These are phyloP conservation scores for Anodontia alba DNA, from an alignment of 2,888 invertebrate species.

Conservation along the genomic window DNA sequence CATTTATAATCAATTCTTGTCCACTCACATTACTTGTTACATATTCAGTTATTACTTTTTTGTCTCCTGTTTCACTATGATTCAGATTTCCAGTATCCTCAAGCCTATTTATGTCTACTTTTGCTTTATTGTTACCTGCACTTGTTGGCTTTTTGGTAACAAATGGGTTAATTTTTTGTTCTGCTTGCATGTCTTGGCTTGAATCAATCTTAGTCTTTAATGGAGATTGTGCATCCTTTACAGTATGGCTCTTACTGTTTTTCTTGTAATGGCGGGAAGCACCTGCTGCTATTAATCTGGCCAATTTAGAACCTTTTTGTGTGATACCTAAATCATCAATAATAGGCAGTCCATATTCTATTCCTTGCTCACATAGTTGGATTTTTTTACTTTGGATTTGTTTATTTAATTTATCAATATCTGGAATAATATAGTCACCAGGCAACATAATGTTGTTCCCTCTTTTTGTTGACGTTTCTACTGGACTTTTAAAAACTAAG, in stretches of 20 bases:
- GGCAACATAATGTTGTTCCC: background rate
- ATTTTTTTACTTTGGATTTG: background rate
- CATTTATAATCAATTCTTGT: background rate
- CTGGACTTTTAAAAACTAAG: background rate
- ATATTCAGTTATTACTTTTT: background rate
- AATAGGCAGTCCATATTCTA: background rate
- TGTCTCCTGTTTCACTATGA: background rate
- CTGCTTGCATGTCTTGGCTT: background rate
- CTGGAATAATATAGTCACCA: background rate
- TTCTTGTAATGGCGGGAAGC: background rate
- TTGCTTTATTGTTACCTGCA: background rate
- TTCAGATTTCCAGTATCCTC: background rate
- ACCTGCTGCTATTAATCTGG: background rate
- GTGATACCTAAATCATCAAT: background rate
- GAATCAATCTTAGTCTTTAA: too few species aligned
- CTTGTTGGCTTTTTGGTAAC: too few species aligned
- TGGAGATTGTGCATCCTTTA: background rate
- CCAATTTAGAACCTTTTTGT: background rate
- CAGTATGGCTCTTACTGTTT: background rate
- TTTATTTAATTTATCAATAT: background rate
- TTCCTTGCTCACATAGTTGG: background rate
- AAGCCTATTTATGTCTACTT: background rate
- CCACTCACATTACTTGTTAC: background rate
- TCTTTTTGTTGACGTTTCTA: background rate
- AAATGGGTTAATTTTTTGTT: background rate